Conservation (phyloP, 2,888 invertebrate genomes). For the Hirudinaria manillensis region DNA sequence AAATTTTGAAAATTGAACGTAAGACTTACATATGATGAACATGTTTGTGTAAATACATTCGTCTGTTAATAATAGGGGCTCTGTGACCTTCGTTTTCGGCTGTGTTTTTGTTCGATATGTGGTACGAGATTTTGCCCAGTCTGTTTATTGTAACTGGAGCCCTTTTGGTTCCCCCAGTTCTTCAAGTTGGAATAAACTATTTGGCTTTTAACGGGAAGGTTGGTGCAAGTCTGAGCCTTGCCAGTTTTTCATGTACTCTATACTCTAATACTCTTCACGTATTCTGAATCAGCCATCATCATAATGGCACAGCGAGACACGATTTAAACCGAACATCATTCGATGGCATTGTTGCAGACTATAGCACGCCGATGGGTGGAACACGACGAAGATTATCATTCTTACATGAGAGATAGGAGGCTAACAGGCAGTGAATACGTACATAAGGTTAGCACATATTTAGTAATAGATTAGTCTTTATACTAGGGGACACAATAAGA, state of each 20-base stretch:
- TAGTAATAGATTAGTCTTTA: neutral
- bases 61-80: too few relatives aligned
- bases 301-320: too few relatives aligned
- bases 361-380: constrained; percentile 42
- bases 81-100: too few relatives aligned
- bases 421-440: constrained; percentile 48
- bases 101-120: constrained; percentile 17
- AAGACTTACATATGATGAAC: too few relatives aligned
- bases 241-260: neutral
- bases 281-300: too few relatives aligned
- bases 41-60: too few relatives aligned
- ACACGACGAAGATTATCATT: constrained; percentile 41
- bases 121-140: constrained; percentile 35
- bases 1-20: too few relatives aligned
- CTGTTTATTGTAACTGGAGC: constrained; percentile 23
- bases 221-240: neutral
- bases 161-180: constrained; percentile 27
- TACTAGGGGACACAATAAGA: neutral
- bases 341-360: constrained; percentile 34
- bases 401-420: constrained; percentile 44
- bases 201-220: constrained; percentile 32
- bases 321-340: too few relatives aligned
- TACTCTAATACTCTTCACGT: neutral
- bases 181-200: constrained; percentile 29
- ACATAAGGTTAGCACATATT: constrained; percentile 40